Conservation (phyloP, 2,797 vertebrate genomes). For the Lindbergichthys nudifrons region DNA sequence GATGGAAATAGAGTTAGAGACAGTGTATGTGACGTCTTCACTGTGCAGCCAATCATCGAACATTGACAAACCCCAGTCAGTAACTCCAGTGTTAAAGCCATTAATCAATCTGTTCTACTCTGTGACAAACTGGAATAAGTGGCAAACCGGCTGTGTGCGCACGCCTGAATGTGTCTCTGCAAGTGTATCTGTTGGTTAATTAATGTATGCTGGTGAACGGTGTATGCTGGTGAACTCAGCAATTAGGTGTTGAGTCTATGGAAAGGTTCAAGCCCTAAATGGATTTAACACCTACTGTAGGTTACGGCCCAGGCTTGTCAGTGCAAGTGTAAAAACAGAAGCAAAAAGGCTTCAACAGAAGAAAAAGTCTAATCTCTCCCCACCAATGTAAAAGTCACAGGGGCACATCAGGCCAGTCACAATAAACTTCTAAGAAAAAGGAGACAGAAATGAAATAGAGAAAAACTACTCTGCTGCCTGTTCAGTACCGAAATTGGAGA, state of each 20-base stretch:
- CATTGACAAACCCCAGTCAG: constrained; percentile 30
- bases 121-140: constrained; percentile 33
- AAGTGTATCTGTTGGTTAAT: constrained; percentile 47
- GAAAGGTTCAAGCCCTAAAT: constrained; percentile 52
- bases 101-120: constrained; percentile 54
- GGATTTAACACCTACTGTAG: constrained; percentile 59
- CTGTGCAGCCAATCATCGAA: constrained; percentile 40
- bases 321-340: constrained; percentile 40
- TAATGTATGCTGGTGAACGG: constrained; percentile 52
- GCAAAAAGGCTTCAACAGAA: constrained; percentile 21
- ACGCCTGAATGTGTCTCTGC: not conserved
- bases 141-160: constrained; percentile 24
- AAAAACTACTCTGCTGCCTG: not conserved
- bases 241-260: constrained; percentile 62
- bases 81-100: constrained; percentile 39
- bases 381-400: not conserved
- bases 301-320: constrained; percentile 37
- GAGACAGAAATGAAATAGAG: constrained; percentile 32
- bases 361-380: constrained; percentile 22
- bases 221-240: constrained; percentile 55
- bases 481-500: constrained; percentile 26
- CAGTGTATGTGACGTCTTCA: constrained; percentile 34
- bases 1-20: constrained; percentile 33
- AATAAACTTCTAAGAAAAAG: constrained; percentile 5
- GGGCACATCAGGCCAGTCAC: constrained; percentile 7